Percentiles rank a stretch among this genome's conserved stretches.
Evolutionary conservation across 1,140 invertebrate species (phyloP).

Genomic region (Drosophila novamexicana): DNA sequence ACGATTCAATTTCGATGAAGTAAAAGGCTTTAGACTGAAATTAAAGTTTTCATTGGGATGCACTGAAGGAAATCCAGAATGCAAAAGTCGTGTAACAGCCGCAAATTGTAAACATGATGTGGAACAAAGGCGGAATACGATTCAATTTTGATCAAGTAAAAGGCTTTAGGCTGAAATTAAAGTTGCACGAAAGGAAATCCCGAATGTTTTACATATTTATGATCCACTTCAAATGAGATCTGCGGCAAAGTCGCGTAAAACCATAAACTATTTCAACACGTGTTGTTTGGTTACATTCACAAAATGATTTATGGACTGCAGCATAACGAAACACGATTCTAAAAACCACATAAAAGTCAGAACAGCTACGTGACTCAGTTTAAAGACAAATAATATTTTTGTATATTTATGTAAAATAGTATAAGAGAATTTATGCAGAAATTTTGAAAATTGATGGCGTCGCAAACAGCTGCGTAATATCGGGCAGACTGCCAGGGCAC

Average conservation of each 20-base stretch:
- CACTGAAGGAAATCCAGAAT: not conserved
- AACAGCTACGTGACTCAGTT: slow-evolving; percentile 47
- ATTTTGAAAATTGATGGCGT: slow-evolving; percentile 47
- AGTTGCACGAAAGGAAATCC: not conserved
- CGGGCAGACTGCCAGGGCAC: slow-evolving; percentile 71
- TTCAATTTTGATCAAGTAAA: slow-evolving; percentile 11
- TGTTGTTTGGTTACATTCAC: slow-evolving; percentile 1
- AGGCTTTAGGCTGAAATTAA: not conserved
- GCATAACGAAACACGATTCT: slow-evolving; percentile 6
- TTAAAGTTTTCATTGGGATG: slow-evolving; percentile 24
- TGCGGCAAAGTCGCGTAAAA: not conserved
- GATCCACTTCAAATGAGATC: not conserved
- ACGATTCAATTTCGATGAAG: slow-evolving; percentile 10
- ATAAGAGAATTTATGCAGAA: slow-evolving; percentile 39
- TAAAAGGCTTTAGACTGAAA: not conserved
- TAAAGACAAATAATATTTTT: slow-evolving; percentile 26
- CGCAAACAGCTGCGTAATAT: slow-evolving; percentile 79
- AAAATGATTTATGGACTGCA: slow-evolving; percentile 57
- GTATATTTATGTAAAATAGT: slow-evolving; percentile 50
- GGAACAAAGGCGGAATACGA: slow-evolving; percentile 4
- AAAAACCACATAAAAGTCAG: not conserved
- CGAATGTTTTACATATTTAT: not conserved
- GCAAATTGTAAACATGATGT: slow-evolving; percentile 31
- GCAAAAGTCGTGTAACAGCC: not conserved
- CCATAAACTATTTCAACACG: too few species aligned